Base-by-base conservation (phyloP, 2,113 vertebrate species). In the Oreotrochilus melanogaster region DNA sequence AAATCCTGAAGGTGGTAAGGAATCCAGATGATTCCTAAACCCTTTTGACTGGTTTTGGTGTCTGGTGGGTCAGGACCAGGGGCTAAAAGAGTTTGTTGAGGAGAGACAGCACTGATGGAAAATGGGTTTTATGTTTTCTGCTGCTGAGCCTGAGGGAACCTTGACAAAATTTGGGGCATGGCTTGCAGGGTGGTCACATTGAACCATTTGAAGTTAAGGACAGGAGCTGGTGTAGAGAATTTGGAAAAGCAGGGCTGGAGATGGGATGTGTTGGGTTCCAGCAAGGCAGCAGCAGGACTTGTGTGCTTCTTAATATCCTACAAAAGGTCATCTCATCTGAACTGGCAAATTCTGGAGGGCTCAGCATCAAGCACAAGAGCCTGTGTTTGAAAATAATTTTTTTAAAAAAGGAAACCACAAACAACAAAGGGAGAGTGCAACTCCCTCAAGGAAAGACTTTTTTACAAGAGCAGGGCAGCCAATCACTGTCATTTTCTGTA, bases 401-500 rank as follows among this genome's bases (percentile, higher is more conserved):
- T 39, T 19, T 22, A 45, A 61, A 28, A 15, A 7, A 18, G 11
- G 4, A 71, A 74, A 43, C 6, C 18, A 5, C 13, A 31, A 54
- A 73, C 23, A 47, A 10, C 69, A 67, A 64, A 67, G 39, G 67
- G 56, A n/a, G 18, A 48, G 39, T n/a, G 21, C 35, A 64, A 6
- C 43, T 95, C 62, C 78, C 86, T 53, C 79, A 56, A 83, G 71
- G 92, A 37, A 58, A 43, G 62, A 27, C 48, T 92, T 94, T 73
- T 45, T 78, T 45, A 65, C 25, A 72, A 31, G 58, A 69, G n/a
- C 7, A 11, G 53, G 42, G 14, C 74, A 42, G 56, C 14, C 53
- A 60, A 21, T 53, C 62, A 19, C 74, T 65, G 42, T 7, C 39
- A 72, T 72, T 88, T 82, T 90, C 91, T 27, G 1, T 35, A 31